A percentile compares a stretch with the other conserved stretches of the same genome.
Conservation (phyloP, 1,140 invertebrate genomes). For the Bombus haemorrhoidalis region DNA sequence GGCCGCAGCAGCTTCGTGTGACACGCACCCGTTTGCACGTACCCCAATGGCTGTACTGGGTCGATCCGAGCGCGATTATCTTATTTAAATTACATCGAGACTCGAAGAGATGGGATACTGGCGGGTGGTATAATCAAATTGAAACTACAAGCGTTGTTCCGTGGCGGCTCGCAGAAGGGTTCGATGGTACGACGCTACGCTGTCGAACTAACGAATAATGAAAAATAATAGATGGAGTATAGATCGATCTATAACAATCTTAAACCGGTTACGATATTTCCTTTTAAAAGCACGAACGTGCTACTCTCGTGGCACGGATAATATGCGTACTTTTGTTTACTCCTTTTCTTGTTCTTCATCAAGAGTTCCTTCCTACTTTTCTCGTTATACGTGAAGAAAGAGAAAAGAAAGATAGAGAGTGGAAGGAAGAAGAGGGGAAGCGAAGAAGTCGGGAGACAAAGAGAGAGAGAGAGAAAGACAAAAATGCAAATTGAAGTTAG, state of each 20-base stretch:
- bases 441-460: background rate
- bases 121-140: background rate
- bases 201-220: constrained; percentile 21
- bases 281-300: background rate
- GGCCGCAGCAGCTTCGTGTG: background rate
- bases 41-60: background rate
- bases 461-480: background rate
- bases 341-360: constrained; percentile 14
- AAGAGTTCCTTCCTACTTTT: constrained; percentile 30
- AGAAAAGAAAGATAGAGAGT: background rate
- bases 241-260: constrained; percentile 18
- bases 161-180: background rate
- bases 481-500: constrained; percentile 44
- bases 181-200: background rate
- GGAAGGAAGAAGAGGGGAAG: background rate
- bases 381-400: constrained; percentile 25
- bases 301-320: background rate
- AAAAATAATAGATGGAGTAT: constrained; percentile 15
- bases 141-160: constrained; percentile 1
- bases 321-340: constrained; percentile 35
- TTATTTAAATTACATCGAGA: background rate
- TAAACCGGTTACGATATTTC: constrained; percentile 24
- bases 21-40: background rate
- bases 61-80: constrained; percentile 7
- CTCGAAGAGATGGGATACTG: background rate